phyloP scores from a whole-genome alignment of 2,797 vertebrate genomes.

The Takifugu ocellatus region DNA sequence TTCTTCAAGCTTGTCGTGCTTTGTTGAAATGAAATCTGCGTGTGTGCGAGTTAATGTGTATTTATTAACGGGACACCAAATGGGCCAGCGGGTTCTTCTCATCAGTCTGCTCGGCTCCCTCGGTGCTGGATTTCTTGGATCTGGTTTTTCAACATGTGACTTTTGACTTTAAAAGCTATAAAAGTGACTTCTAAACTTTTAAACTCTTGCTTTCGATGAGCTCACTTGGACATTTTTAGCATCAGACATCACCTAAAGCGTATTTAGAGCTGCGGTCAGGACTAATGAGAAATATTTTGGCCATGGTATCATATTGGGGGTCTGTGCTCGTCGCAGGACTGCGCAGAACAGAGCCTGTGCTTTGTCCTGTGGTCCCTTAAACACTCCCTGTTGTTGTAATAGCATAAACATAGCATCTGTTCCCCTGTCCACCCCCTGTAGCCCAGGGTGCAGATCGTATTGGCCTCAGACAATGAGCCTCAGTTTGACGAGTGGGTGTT shows the following conservation, averaged over 20 bases:
- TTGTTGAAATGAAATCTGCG: too few species aligned
- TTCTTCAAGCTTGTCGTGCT: too few species aligned
- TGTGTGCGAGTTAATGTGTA: too few species aligned
- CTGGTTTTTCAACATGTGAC: too few species aligned
- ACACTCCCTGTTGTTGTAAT: conserved; percentile 68
- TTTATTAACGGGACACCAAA: too few species aligned
- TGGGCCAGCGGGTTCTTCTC: too few species aligned
- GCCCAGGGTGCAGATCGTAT: conserved; percentile 41
- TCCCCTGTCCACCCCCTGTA: conserved; percentile 62
- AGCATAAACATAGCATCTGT: conserved; percentile 76
- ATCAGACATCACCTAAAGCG: conserved; percentile 38
- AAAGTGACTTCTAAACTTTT: too few species aligned
- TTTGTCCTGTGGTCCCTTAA: conserved; percentile 62
- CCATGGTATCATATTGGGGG: conserved; percentile 58
- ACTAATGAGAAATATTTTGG: conserved; percentile 69
- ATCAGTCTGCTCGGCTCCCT: too few species aligned
- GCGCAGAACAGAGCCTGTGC: conserved; percentile 65
- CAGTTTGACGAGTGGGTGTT: conserved; percentile 61
- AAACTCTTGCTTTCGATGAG: conserved; percentile 20
- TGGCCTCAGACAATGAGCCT: conserved; percentile 61
- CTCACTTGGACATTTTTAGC: conserved; percentile 35
- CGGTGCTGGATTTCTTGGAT: too few species aligned
- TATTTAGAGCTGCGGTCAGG: conserved; percentile 41
- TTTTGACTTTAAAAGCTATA: too few species aligned
- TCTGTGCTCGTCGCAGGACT: conserved; percentile 32